These are phyloP conservation scores for Urechis unicinctus DNA, from an alignment of 2,888 invertebrate genomes.

Conservation along the genomic window DNA sequence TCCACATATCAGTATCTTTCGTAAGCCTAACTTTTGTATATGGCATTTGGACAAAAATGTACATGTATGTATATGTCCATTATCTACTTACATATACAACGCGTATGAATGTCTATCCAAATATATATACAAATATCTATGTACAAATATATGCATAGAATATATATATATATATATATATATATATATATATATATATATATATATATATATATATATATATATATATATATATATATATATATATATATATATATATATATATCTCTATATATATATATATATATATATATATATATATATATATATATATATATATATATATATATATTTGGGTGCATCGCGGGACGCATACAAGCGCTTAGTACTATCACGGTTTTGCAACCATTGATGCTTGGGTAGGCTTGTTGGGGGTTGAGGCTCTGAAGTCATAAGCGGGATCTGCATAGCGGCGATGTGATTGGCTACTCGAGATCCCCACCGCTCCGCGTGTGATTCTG, in stretches of 20 bases:
- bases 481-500: too few species aligned
- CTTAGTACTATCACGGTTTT: too few species aligned
- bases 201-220: neutral
- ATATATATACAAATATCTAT: neutral
- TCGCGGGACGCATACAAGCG: neutral
- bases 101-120: neutral
- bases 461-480: too few species aligned
- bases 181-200: slow-evolving; percentile 1
- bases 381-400: too few species aligned
- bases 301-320: neutral
- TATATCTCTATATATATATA: too few species aligned
- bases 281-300: neutral
- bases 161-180: neutral
- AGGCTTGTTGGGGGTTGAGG: too few species aligned
- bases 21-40: too few species aligned
- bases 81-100: neutral
- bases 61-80: neutral
- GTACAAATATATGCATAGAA: neutral
- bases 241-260: neutral
- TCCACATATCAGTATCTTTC: too few species aligned
- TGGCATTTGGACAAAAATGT: too few species aligned
- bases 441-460: too few species aligned
- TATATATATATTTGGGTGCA: too few species aligned
- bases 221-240: neutral
- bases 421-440: too few species aligned